Base-by-base conservation (phyloP, 2,888 invertebrate species). In the Aporophyla lueneburgensis region DNA sequence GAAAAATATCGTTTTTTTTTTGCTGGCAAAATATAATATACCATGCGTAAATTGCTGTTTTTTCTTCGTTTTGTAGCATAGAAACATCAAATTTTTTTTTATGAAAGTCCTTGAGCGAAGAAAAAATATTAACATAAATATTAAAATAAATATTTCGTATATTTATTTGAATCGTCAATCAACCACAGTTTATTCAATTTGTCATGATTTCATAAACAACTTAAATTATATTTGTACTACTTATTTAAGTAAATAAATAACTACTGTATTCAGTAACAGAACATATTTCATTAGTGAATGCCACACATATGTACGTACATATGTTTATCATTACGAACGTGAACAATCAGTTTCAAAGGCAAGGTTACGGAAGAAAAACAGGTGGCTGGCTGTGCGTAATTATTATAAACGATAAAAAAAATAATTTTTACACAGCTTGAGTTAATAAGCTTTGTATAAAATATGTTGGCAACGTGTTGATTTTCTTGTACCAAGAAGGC, bases 311-410 rank as follows among this genome's bases (percentile, higher is more conserved):
- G 73, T 67, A 74, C 76, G 71, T 76, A 74, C 76, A 70, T 76
- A 72, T 84, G 82, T 86, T 86, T 86, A 87, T 85, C 82, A 73
- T 85, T 75, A 62, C 63, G 74, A 86, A 90, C 90, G 88, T 90
- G 89, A 86, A 89, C 87, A 89, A 90, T 89, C 89, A 85, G 80
- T 84, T 87, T 86, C 83, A 81, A 87, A 81, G 85, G 80, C 88
- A 87, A 88, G 87, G 88, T 81, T 87, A 80, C 74, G 68, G 66
- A 86, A 86, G 68, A 79, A 74, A 82, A 77, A 80, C 62, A 74
- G 56, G 71, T 78, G 71, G 51, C 27, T 78, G 71, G 51, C 27
- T 61, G 40, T 67, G 76, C 83, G n/a, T 51, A 51, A 51, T 58
- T 63, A 69, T 51, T 51, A 78, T 76, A 56, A 53, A 80, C 10